Percentiles rank a stretch among this genome's conserved stretches.
Evolutionary conservation across 2,113 vertebrate genomes (phyloP).

Genomic region (Sinosuthora webbiana): DNA sequence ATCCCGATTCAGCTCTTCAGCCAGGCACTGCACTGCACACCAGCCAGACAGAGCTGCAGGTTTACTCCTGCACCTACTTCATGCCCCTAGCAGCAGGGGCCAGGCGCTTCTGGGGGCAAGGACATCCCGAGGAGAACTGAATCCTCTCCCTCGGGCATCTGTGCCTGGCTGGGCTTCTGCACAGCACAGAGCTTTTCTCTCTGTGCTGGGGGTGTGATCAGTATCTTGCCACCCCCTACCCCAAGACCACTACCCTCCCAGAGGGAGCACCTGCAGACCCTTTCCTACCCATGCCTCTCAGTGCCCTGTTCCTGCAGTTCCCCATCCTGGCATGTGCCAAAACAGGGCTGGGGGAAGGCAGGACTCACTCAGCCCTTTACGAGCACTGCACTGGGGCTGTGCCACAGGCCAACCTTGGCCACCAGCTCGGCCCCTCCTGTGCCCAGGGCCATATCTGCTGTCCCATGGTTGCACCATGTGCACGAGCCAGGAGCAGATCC

Average conservation of each 20-base stretch:
- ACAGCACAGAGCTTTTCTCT: background rate
- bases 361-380: rapidly evolving
- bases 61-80: rapidly evolving
- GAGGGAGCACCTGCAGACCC: background rate
- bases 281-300: rapidly evolving
- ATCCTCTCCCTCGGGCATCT: rapidly evolving
- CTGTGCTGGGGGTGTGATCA: background rate
- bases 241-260: rapidly evolving
- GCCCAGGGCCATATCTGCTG: rapidly evolving
- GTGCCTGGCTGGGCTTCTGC: background rate
- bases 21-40: background rate
- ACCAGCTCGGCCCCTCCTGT: rapidly evolving
- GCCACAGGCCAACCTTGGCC: background rate
- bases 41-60: rapidly evolving
- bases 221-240: rapidly evolving
- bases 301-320: background rate
- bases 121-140: background rate
- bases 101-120: rapidly evolving
- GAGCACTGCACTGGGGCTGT: background rate
- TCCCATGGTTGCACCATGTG: rapidly evolving
- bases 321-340: background rate
- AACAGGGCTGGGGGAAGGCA: background rate
- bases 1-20: background rate
- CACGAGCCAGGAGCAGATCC: rapidly evolving
- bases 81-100: rapidly evolving